These are phyloP conservation scores for Actenoides lindsayi DNA, from an alignment of 2,113 vertebrate species.

Conservation along the genomic window DNA sequence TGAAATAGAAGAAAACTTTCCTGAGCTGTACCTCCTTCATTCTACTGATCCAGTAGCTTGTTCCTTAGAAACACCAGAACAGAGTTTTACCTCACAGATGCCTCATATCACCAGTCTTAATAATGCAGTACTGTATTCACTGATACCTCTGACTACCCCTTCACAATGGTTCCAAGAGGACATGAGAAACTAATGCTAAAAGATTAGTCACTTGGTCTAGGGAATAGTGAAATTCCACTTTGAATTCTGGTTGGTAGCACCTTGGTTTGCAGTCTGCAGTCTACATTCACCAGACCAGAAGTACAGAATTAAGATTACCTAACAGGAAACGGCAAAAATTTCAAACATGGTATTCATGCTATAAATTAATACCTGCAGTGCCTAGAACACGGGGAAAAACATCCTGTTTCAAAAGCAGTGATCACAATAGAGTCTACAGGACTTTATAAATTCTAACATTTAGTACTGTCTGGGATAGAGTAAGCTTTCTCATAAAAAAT, in stretches of 20 bases:
- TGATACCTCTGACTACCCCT: neutral
- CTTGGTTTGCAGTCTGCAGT: neutral
- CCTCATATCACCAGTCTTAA: neutral
- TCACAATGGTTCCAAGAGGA: neutral
- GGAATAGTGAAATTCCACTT: neutral
- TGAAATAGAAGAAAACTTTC: neutral
- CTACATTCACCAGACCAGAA: neutral
- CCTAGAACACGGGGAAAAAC: neutral
- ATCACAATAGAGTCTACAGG: constrained; percentile 14
- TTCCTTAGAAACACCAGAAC: neutral
- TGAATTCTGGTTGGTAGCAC: neutral
- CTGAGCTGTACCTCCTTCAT: neutral
- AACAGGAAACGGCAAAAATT: neutral
- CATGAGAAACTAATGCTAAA: neutral
- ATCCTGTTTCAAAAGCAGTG: neutral
- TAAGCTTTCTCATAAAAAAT: neutral
- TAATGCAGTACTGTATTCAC: neutral
- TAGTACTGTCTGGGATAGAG: neutral
- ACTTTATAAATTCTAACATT: constrained; percentile 41
- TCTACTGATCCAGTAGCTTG: neutral
- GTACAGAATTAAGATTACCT: neutral
- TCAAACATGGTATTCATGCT: neutral
- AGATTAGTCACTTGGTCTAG: neutral
- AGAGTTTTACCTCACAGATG: neutral
- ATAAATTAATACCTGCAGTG: neutral